Percentiles rank a stretch among this genome's conserved stretches.
Conservation (phyloP, 2,888 invertebrate species). For the Acanthopleura granulata region DNA sequence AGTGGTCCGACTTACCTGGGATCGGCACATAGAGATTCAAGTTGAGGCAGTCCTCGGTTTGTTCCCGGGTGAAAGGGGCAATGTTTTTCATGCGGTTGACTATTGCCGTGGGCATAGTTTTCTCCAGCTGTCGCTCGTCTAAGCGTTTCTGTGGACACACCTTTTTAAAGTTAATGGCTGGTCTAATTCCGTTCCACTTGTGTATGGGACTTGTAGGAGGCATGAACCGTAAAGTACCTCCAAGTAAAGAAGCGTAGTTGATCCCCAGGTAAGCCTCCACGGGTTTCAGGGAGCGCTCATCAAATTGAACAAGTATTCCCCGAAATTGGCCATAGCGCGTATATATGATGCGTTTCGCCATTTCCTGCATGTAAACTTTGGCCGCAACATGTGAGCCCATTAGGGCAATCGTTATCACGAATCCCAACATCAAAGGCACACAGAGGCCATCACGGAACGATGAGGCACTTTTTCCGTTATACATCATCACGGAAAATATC, state of each 20-base stretch:
- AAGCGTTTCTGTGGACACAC: constrained; percentile 91
- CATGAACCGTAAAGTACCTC: constrained; percentile 84
- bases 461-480: too few relatives aligned
- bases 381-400: not conserved
- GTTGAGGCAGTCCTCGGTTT: constrained; percentile 97
- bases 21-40: constrained; percentile 93
- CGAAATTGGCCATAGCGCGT: constrained; percentile 88
- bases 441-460: too few relatives aligned
- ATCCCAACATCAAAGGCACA: too few relatives aligned
- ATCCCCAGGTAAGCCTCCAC: constrained; percentile 90
- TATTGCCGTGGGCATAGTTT: constrained; percentile 87
- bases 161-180: constrained; percentile 76
- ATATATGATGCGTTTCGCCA: constrained; percentile 75
- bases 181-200: constrained; percentile 84
- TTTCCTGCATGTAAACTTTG: not conserved
- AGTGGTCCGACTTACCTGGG: not conserved
- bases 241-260: constrained; percentile 92
- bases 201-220: constrained; percentile 92
- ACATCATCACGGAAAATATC: too few relatives aligned
- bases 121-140: constrained; percentile 77
- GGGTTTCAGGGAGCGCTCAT: constrained; percentile 64
- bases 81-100: constrained; percentile 89
- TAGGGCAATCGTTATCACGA: too few relatives aligned
- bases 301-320: constrained; percentile 70
- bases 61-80: constrained; percentile 79